Evolutionary conservation across 2,113 vertebrate genomes (phyloP).

Genomic region (Oncorhynchus keta): DNA sequence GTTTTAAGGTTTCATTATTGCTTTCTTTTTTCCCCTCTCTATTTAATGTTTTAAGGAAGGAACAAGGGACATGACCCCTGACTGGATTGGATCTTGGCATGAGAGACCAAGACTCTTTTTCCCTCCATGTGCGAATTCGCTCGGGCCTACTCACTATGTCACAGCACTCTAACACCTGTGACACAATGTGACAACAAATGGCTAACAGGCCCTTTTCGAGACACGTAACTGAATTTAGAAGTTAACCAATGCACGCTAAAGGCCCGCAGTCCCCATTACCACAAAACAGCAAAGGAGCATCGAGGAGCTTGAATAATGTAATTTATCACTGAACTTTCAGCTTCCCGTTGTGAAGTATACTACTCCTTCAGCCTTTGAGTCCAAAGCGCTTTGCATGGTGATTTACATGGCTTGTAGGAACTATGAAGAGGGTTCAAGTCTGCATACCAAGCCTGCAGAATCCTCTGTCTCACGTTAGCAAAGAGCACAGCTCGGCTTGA

Average conservation of each 20-base stretch:
- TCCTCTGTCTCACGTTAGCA: conserved; percentile 33
- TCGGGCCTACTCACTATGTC: conserved; percentile 7
- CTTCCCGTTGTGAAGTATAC: conserved; percentile 43
- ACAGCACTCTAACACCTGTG: conserved; percentile 56
- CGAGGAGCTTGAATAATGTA: conserved; percentile 37
- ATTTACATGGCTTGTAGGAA: conserved; percentile 57
- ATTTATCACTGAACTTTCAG: conserved; percentile 63
- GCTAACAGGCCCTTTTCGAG: conserved; percentile 19
- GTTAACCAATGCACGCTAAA: conserved; percentile 9
- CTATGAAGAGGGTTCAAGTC: conserved; percentile 46
- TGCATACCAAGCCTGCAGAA: conserved; percentile 43
- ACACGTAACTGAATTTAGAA: conserved; percentile 22
- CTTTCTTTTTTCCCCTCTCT: conserved; percentile 39
- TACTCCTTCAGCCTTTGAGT: conserved; percentile 21
- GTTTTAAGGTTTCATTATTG: conserved; percentile 44
- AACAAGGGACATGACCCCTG: conserved; percentile 54
- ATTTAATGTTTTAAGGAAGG: conserved; percentile 35
- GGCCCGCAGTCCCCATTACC: conserved; percentile 39
- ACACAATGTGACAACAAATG: conserved; percentile 46
- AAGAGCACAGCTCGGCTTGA: conserved; percentile 40
- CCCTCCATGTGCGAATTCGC: conserved; percentile 55
- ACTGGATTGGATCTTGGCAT: conserved; percentile 40
- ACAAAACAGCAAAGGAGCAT: conserved; percentile 40
- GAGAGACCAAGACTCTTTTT: conserved; percentile 27
- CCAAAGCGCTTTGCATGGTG: conserved; percentile 25